Base-by-base conservation (phyloP, 2,797 vertebrate genomes). In the Sebastes matsubarae region DNA sequence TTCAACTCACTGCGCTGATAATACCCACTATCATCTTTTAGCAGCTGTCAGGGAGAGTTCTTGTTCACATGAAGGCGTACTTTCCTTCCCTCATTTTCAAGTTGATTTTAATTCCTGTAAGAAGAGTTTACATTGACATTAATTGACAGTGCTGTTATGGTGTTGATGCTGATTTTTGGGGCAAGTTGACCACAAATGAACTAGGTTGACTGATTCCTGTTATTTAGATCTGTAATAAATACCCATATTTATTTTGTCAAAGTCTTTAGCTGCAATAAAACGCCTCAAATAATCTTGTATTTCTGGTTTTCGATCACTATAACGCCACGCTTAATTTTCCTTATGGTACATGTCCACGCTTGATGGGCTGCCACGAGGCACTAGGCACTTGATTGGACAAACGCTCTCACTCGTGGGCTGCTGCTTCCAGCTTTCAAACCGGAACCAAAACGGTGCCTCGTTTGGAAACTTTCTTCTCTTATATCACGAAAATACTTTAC, bases 361-460 rank as follows among this genome's bases (percentile, higher is more conserved):
- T 42, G 38, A 42, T 14, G 38, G 38, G 38, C 38, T 38, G 38
- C 38, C 38, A 38, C 38, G 38, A 38, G 38, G 38, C 38, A 38
- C 38, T 6, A 38, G 38, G 38, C 38, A 38, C 38, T 38, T 38
- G 38, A 14, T 6, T 14, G 38, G 38, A 38, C 38, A 38, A 38
- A 38, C 13, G 2, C 38, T 14, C 38, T 38, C 13, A 14, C 38
- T 6, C 0, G 13, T 38, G 38, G 38, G 38, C 38, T 38, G 38
- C 13, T 38, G 38, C 38, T 38, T 14, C 38, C 38, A 6, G 38
- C 38, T 38, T 38, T 38, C 13, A 6, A 38, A 38, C 13, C 0
- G 13, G 38, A 38, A 38, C 13, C 13, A 38, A 38, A 38, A 38
- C 1, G 0, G 1, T 0, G 38, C 2, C 38, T 38, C 13, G 38